Base-by-base conservation (phyloP, 2,113 vertebrate species). In the Anarhynchus alexandrinus region DNA sequence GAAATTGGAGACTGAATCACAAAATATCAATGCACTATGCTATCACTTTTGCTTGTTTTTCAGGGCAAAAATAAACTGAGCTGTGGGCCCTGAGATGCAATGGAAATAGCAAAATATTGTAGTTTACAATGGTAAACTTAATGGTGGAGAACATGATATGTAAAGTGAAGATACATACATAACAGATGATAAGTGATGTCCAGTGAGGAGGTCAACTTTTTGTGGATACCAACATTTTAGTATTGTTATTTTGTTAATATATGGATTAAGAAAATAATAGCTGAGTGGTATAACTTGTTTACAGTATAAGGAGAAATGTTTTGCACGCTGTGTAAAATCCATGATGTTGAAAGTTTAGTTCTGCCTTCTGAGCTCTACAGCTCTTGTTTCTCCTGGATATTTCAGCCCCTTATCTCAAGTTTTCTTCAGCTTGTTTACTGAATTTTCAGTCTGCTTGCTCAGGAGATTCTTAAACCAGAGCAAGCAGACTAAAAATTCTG, bases 381-480 rank as follows among this genome's bases (percentile, higher is more conserved):
- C 55, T 95, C 79, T 95, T 95, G 47, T 94, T 96, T 97, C 82
- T 94, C 69, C 51, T 82, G 61, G 78, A 93, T 93, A 95, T 95
- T 97, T 95, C n/a, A 81, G 10, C 29, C 62, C 72, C 69, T 97
- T 96, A 96, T 95, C 88, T 91, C 79, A 70, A 88, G 59, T 88
- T 96, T 96, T 96, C 82, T 95, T 93, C 76, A 80, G 55, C 64
- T 96, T 96, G 93, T 95, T 97, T 97, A 96, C 89, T 82, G 91
- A 82, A 94, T 95, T 97, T 94, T 92, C 76, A 94, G 85, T 74
- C 69, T 95, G 96, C 96, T 97, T 96, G 79, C 94, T 96, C 94
- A 97, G 94, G 94, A 96, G 85, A 95, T 95, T 96, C 69, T 96
- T 94, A 94, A 97, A 87, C 80, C 87, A 88, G 82, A 86, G 84